phyloP scores from a whole-genome alignment of 1,140 invertebrate genomes.

The Anoplolepis gracilipes region DNA sequence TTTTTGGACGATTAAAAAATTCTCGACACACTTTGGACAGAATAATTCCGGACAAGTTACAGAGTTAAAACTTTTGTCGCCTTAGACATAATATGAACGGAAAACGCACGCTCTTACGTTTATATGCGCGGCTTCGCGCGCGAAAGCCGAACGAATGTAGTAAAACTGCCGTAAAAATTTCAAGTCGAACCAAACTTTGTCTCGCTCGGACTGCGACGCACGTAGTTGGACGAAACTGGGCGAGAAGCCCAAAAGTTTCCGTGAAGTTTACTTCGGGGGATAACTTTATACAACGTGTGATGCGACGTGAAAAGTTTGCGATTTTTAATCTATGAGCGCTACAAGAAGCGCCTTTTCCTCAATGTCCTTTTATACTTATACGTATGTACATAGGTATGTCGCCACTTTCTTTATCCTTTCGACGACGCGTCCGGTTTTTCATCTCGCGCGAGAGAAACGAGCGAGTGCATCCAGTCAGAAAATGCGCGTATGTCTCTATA shows the following conservation, averaged over 20 bases:
- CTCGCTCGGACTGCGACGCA: conserved; percentile 46
- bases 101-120: neutral
- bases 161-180: conserved; percentile 58
- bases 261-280: conserved; percentile 56
- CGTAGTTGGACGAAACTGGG: conserved; percentile 35
- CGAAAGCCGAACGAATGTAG: conserved; percentile 38
- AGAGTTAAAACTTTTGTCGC: neutral
- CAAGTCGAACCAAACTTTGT: conserved; percentile 43
- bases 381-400: neutral
- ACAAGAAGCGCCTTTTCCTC: conserved; percentile 12
- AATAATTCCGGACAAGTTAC: neutral
- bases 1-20: conserved; percentile 1
- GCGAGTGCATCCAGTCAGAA: conserved; percentile 38
- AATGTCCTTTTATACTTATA: conserved; percentile 22
- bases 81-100: conserved; percentile 40
- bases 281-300: conserved; percentile 69
- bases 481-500: conserved; percentile 21
- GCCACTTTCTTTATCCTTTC: conserved; percentile 40
- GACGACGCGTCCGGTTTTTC: conserved; percentile 60
- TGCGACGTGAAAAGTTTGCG: conserved; percentile 64
- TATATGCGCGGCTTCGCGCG: conserved; percentile 30
- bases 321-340: conserved; percentile 64
- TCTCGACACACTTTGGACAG: neutral
- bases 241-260: conserved; percentile 51
- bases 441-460: conserved; percentile 62